Base-by-base conservation (phyloP, 2,797 vertebrate species). In the Cynopterus sphinx region DNA sequence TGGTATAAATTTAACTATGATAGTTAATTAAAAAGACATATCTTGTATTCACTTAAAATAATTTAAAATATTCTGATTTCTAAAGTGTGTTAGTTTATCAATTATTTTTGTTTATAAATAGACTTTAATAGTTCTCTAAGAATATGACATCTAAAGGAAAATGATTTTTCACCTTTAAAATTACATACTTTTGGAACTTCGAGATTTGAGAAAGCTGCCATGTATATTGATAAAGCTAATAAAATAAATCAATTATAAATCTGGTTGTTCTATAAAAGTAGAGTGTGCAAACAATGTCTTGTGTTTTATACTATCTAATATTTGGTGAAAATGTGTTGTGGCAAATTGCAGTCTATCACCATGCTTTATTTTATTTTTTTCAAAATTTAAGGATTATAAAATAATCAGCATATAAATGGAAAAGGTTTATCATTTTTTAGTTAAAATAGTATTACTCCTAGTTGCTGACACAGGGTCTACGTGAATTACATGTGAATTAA, bases 141-240 rank as follows among this genome's bases (percentile, higher is more conserved):
- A 96, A 94, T 96, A 97, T 90, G 92, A 94, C 83, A 95, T 78
- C 89, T 95, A 96, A 97, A 96, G 94, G 57, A 97, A 97, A 95
- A 92, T 97, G 94, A 97, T 84, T 97, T 95, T 97, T 97, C 85
- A 97, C 84, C 87, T 96, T 97, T 96, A 97, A 97, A 98, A 96
- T 95, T 91, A 97, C 87, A 92, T 96, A 95, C 92, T 97, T 97
- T 97, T 96, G 97, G 94, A 97, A 96, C 92, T 96, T 98, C 96
- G 97, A 97, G 96, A 98, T 70, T 95, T 95, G 96, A 98, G 94
- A 97, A 97, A 95, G 97, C 84, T 97, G 97, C 97, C 97, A 97
- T 97, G 97, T 98, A 97, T 97, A 96, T 93, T 97, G 95, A 97
- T 96, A 97, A 98, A 97, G 95, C 89, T 96, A 98, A 97, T 98